Evolutionary conservation across 2,888 invertebrate genomes (phyloP).

Genomic region (Sarcophaga carnaria): DNA sequence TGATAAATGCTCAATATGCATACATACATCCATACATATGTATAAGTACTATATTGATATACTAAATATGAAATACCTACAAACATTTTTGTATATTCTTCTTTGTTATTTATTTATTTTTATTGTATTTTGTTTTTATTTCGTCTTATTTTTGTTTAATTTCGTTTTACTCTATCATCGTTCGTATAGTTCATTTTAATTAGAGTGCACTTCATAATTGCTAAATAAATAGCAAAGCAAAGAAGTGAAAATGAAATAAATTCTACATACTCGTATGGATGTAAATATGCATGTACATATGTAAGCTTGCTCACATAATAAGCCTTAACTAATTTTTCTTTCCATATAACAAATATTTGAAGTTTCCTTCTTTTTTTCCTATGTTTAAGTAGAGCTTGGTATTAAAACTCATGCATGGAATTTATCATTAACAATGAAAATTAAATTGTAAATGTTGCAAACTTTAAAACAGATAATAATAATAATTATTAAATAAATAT

Average conservation of each 20-base stretch:
- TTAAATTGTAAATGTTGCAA: background rate
- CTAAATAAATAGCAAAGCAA: slow-evolving; percentile 73
- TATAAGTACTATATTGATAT: background rate
- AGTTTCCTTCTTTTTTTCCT: background rate
- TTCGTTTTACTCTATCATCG: slow-evolving; percentile 40
- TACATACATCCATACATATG: background rate
- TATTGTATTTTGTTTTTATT: slow-evolving; percentile 11
- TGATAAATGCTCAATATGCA: slow-evolving; percentile 50
- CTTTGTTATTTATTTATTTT: slow-evolving; percentile 59
- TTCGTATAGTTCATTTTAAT: slow-evolving; percentile 74
- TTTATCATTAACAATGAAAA: background rate
- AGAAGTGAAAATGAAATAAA: slow-evolving; percentile 12
- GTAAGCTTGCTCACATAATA: background rate
- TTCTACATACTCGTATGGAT: background rate
- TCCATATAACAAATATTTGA: background rate
- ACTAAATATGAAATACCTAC: background rate
- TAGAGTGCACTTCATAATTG: slow-evolving; percentile 80
- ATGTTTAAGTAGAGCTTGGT: background rate
- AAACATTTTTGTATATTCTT: slow-evolving; percentile 40
- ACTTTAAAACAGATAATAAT: background rate
- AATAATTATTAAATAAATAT: background rate
- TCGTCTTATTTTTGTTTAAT: slow-evolving; percentile 24
- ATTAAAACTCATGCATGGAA: background rate
- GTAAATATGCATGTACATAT: background rate
- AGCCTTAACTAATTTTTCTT: too few relatives aligned